phyloP scores from a whole-genome alignment of 2,797 vertebrate genomes.

The Pogoniulus pusillus region DNA sequence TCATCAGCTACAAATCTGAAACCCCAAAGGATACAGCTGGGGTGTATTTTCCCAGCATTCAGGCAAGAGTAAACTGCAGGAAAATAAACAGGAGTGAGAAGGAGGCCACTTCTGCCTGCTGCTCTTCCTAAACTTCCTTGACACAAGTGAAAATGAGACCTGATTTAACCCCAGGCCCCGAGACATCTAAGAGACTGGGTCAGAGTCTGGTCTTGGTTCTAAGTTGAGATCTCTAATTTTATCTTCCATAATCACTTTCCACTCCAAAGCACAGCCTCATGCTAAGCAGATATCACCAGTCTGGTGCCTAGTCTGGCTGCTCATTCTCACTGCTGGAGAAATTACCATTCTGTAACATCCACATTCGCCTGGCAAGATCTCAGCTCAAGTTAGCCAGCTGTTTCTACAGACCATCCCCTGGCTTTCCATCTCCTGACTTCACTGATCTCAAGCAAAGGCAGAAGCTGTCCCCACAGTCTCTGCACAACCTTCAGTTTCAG shows the following conservation, averaged over 20 bases:
- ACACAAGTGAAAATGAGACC: neutral
- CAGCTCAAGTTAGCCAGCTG: neutral
- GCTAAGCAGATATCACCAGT: neutral
- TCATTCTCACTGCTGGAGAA: neutral
- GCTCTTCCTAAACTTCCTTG: neutral
- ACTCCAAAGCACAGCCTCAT: neutral
- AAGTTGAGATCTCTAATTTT: neutral
- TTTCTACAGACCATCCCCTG: neutral
- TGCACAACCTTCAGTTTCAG: neutral
- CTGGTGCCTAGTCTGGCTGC: neutral
- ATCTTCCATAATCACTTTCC: neutral
- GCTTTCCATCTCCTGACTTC: neutral
- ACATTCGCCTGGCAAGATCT: neutral
- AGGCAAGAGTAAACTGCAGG: neutral
- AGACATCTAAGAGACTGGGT: neutral
- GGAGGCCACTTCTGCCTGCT: neutral
- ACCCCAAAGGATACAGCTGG: neutral
- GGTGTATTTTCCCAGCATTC: neutral
- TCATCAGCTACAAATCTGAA: neutral
- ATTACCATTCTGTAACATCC: neutral
- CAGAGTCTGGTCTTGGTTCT: neutral
- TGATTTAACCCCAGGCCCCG: neutral
- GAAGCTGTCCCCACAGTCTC: neutral
- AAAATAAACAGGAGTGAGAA: neutral
- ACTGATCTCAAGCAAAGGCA: neutral